Evolutionary conservation across 1,140 invertebrate genomes (phyloP).

Genomic region (Drosophila setifemur): DNA sequence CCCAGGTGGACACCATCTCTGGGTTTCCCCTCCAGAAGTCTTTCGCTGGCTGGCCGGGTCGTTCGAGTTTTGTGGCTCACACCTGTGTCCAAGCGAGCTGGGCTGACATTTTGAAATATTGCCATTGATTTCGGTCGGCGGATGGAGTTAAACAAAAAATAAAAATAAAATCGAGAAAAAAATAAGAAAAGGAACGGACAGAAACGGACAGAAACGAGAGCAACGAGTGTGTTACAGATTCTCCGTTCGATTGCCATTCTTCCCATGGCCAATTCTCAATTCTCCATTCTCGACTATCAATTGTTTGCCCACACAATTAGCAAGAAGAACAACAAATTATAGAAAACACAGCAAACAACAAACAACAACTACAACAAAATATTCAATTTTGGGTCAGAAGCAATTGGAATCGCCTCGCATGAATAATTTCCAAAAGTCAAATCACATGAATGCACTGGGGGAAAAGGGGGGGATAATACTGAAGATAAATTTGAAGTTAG

Average conservation of each 20-base stretch:
- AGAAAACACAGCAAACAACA: too few relatives aligned
- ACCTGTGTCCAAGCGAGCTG: slow-evolving; percentile 62
- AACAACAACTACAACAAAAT: slow-evolving; percentile 5
- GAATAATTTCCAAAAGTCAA: slow-evolving; percentile 58
- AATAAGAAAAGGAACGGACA: neutral
- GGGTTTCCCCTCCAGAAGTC: slow-evolving; percentile 1
- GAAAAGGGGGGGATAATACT: too few relatives aligned
- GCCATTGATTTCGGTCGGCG: slow-evolving; percentile 67
- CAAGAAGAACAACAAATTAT: slow-evolving; percentile 46
- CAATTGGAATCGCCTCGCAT: slow-evolving; percentile 69
- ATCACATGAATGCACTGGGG: slow-evolving; percentile 31
- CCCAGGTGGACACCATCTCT: neutral
- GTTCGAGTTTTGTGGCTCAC: slow-evolving; percentile 77
- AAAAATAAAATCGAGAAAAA: neutral
- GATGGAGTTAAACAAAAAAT: slow-evolving; percentile 11
- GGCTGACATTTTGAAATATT: slow-evolving; percentile 79
- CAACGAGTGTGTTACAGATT: slow-evolving; percentile 50
- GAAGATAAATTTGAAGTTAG: too few relatives aligned
- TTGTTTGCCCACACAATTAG: slow-evolving; percentile 71
- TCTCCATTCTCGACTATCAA: neutral
- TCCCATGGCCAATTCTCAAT: slow-evolving; percentile 65
- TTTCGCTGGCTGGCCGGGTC: slow-evolving; percentile 41
- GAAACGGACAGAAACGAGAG: slow-evolving; percentile 18
- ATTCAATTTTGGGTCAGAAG: slow-evolving; percentile 63
- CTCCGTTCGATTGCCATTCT: slow-evolving; percentile 25